Evolutionary conservation across 1,140 invertebrate species (phyloP).

Genomic region (Rhysida immarginata): DNA sequence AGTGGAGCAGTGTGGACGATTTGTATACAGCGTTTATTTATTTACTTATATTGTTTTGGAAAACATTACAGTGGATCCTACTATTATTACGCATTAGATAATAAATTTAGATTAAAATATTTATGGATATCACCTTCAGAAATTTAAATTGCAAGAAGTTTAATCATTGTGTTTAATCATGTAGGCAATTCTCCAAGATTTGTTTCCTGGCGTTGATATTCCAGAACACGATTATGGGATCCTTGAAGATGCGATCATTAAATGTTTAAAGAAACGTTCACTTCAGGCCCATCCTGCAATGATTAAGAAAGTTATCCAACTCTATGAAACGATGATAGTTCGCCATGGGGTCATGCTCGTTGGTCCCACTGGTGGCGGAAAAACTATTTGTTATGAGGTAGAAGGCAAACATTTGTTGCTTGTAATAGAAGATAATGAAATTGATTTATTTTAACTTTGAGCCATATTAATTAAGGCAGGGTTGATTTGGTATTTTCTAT

Average conservation of each 20-base stretch:
- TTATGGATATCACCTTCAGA: no score
- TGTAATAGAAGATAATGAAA: no score
- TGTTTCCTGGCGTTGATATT: conserved; percentile 32
- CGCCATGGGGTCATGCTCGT: conserved; percentile 35
- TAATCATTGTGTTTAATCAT: no score
- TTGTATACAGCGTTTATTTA: no score
- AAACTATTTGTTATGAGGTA: conserved; percentile 34
- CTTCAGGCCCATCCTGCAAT: conserved; percentile 25
- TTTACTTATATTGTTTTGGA: no score
- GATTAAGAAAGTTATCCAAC: conserved; percentile 32
- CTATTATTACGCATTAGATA: no score
- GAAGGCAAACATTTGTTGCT: background rate
- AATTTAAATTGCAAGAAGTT: no score
- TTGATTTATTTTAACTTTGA: no score
- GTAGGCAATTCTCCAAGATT: conserved; percentile 33
- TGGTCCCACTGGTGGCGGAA: conserved; percentile 32
- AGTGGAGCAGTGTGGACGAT: no score
- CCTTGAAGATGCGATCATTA: conserved; percentile 15
- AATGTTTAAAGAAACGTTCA: conserved; percentile 20
- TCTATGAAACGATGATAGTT: conserved; percentile 33
- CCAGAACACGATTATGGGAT: conserved; percentile 30
- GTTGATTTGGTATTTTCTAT: background rate
- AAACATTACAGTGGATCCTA: no score
- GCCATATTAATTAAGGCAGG: no score
- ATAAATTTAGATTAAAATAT: no score